phyloP scores from a whole-genome alignment of 2,113 vertebrate genomes.

The Barnardius zonarius region DNA sequence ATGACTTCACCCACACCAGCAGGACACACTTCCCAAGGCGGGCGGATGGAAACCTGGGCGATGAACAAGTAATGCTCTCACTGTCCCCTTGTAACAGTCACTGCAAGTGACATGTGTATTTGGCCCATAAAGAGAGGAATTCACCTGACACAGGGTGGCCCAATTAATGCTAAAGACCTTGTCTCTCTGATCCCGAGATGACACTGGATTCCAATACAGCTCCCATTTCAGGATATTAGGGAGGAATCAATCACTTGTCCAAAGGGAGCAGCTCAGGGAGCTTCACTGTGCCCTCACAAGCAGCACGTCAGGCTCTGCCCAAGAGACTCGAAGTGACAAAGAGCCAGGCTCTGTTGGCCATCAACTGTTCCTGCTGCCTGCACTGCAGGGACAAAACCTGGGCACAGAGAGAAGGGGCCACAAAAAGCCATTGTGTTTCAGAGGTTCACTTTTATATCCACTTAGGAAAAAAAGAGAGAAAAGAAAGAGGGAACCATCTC shows the following conservation, averaged over 20 bases:
- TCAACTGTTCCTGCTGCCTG: not conserved
- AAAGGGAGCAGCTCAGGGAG: slow-evolving; percentile 58
- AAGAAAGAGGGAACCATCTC: not conserved
- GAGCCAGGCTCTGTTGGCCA: slow-evolving; percentile 73
- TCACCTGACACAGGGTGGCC: slow-evolving; percentile 88
- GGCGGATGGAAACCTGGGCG: not conserved
- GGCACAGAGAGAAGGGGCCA: not conserved
- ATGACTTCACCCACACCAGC: not conserved
- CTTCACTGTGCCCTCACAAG: slow-evolving; percentile 55
- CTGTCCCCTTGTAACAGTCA: slow-evolving; percentile 70
- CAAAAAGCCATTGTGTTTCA: not conserved
- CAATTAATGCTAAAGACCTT: slow-evolving; percentile 81
- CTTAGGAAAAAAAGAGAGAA: not conserved
- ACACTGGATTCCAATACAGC: slow-evolving; percentile 58
- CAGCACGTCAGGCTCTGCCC: slow-evolving; percentile 56
- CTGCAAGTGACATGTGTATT: slow-evolving; percentile 80
- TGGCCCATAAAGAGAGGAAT: slow-evolving; percentile 80
- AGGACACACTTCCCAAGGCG: not conserved
- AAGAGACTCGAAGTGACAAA: slow-evolving; percentile 80
- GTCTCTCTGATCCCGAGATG: slow-evolving; percentile 58
- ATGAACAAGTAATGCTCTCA: not conserved
- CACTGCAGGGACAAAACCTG: accelerated
- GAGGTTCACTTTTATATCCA: accelerated
- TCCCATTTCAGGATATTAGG: slow-evolving; percentile 86
- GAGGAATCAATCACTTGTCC: slow-evolving; percentile 85